Evolutionary conservation across 1,140 invertebrate species (phyloP).

Genomic region (Hormaphis cornu): DNA sequence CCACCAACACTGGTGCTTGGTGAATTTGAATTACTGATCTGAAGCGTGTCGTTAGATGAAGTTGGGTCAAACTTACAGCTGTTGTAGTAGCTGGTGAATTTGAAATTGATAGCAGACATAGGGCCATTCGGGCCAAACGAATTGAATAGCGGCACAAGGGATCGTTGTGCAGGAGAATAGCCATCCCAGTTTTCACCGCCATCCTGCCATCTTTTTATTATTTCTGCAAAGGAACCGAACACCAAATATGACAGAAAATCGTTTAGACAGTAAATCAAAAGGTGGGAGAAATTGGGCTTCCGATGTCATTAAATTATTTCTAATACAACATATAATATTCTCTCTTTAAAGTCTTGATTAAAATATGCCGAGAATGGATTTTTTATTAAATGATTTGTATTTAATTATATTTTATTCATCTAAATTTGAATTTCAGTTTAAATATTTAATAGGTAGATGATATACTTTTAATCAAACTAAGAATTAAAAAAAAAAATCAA

Average conservation of each 20-base stretch:
- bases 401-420: constrained; percentile 6
- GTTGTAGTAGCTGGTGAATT: constrained; percentile 30
- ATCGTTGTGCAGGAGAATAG: constrained; percentile 15
- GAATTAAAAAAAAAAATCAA: neutral
- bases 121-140: constrained; percentile 26
- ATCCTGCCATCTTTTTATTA: constrained; percentile 31
- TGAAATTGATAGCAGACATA: constrained; percentile 30
- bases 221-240: constrained; percentile 31
- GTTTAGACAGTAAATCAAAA: constrained; percentile 16
- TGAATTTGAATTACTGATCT: constrained; percentile 29
- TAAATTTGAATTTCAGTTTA: no score
- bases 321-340: neutral
- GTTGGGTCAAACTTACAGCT: constrained; percentile 28
- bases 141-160: constrained; percentile 24
- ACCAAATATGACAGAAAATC: constrained; percentile 29
- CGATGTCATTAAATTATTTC: neutral
- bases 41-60: constrained; percentile 8
- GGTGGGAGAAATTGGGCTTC: neutral
- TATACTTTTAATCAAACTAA: constrained; percentile 3
- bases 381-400: constrained; percentile 7
- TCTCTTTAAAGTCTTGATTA: neutral
- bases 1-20: constrained; percentile 33
- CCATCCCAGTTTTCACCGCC: constrained; percentile 29
- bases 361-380: neutral
- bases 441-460: no score